Percentiles rank a stretch among this genome's conserved stretches.
phyloP scores from a whole-genome alignment of 1,140 invertebrate genomes.

The Harpegnathos saltator region DNA sequence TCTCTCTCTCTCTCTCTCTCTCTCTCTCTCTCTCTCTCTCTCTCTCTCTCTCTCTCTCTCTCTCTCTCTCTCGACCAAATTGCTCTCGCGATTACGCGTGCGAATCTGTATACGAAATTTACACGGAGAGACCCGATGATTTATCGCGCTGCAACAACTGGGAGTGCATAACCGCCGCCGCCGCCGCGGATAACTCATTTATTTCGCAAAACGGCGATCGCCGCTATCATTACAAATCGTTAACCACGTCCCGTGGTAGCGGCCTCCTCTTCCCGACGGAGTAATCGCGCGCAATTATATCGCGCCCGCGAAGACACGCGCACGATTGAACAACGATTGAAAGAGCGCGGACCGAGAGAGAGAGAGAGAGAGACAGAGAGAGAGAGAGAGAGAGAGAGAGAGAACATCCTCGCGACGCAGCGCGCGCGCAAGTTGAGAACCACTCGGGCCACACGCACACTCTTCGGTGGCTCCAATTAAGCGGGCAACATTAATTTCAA shows the following conservation, averaged over 20 bases:
- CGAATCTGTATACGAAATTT: slow-evolving; percentile 1
- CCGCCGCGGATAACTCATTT: not conserved
- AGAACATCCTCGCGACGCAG: not conserved
- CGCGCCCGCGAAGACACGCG: not conserved
- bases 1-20: no score
- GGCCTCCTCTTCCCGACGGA: not conserved
- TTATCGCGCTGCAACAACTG: not conserved
- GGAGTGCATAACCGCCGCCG: no score
- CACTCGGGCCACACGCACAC: slow-evolving; percentile 84
- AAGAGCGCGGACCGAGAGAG: not conserved
- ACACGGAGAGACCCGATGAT: not conserved
- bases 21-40: no score
- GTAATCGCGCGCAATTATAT: not conserved
- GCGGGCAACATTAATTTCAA: slow-evolving; percentile 85
- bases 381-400: no score
- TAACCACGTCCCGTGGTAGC: not conserved
- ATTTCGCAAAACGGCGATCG: not conserved
- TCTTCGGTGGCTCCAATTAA: slow-evolving; percentile 85
- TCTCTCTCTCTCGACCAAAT: slow-evolving; percentile 22
- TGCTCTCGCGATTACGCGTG: not conserved
- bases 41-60: no score
- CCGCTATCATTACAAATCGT: no score
- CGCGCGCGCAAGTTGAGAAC: slow-evolving; percentile 80
- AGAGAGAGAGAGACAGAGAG: no score
- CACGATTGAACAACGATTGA: slow-evolving; percentile 6